These are phyloP conservation scores for Aphodius sticticus DNA, from an alignment of 2,888 invertebrate genomes.

Conservation along the genomic window DNA sequence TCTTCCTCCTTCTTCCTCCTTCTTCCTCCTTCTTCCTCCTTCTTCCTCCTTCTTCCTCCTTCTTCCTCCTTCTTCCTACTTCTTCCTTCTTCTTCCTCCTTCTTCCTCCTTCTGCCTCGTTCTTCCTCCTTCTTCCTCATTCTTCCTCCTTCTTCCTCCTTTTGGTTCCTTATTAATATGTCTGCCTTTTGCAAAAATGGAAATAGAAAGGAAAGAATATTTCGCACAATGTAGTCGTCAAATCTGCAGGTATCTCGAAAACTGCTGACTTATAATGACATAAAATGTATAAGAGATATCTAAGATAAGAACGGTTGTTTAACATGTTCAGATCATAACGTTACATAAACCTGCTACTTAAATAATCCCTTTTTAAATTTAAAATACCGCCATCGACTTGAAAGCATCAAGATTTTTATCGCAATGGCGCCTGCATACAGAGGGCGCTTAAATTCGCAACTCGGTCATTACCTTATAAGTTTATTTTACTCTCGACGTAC, in stretches of 20 bases:
- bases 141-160: too few relatives aligned
- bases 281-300: neutral
- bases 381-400: neutral
- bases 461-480: neutral
- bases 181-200: too few relatives aligned
- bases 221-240: too few relatives aligned
- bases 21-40: constrained; percentile 29
- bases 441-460: neutral
- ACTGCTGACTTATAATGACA: neutral
- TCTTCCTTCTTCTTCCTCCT: too few relatives aligned
- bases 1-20: neutral
- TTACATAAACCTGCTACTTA: neutral
- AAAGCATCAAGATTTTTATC: neutral
- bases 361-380: neutral
- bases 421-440: neutral
- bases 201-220: too few relatives aligned
- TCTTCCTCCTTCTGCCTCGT: too few relatives aligned
- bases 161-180: too few relatives aligned
- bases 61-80: neutral
- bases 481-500: neutral
- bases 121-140: too few relatives aligned
- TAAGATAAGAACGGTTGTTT: neutral
- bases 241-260: too few relatives aligned
- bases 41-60: constrained; percentile 7
- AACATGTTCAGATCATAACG: neutral